Conservation (phyloP, 2,113 vertebrate species). For the Perognathus longimembris region DNA sequence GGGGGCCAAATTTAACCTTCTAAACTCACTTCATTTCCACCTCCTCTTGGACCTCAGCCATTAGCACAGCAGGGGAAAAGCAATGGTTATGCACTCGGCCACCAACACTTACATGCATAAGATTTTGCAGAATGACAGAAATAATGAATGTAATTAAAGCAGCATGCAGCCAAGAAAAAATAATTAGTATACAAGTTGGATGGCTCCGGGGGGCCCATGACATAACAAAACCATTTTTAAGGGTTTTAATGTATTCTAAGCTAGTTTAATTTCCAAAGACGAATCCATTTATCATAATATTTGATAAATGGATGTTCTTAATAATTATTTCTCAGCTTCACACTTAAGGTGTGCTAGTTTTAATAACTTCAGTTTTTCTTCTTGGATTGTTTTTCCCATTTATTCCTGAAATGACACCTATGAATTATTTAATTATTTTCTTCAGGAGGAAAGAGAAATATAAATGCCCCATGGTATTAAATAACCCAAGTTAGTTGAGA, state of each 20-base stretch:
- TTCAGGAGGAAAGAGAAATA: constrained; percentile 35
- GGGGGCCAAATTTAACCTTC: constrained; percentile 71
- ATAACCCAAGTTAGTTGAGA: constrained; percentile 4
- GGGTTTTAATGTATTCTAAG: constrained; percentile 63
- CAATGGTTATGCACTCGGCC: constrained; percentile 70
- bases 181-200: constrained; percentile 78
- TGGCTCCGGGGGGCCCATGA: constrained; percentile 70
- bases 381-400: neutral
- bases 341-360: constrained; percentile 27
- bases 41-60: constrained; percentile 78
- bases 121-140: constrained; percentile 77
- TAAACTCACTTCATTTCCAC: constrained; percentile 78
- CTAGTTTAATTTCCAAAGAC: constrained; percentile 69
- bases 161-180: constrained; percentile 79
- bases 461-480: constrained; percentile 21
- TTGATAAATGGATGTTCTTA: constrained; percentile 51
- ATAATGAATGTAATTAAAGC: constrained; percentile 83
- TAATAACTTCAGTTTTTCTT: neutral
- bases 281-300: constrained; percentile 45
- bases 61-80: constrained; percentile 72
- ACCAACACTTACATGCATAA: constrained; percentile 73
- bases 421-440: constrained; percentile 58
- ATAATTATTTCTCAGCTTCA: constrained; percentile 49
- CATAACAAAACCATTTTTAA: constrained; percentile 56
- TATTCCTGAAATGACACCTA: constrained; percentile 1